Evolutionary conservation across 35 echinoderm and acorn worm species (phyloP).

Genomic region (Anneissia japonica): DNA sequence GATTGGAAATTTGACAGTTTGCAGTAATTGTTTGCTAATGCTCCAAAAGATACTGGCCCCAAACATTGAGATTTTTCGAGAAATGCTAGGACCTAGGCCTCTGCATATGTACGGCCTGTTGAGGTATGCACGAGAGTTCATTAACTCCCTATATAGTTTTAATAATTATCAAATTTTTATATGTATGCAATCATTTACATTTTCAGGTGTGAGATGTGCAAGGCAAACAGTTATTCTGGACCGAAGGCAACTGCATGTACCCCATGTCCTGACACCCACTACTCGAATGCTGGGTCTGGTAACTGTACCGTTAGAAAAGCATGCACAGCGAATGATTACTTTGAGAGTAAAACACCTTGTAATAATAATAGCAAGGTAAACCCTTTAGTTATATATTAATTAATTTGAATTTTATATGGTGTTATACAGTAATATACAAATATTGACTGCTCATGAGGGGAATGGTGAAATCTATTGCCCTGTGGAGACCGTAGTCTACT

Average conservation of each 20-base stretch:
- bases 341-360: conserved; percentile 41
- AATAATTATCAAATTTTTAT: too few species aligned
- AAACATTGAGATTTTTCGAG: not conserved
- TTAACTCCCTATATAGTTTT: not conserved
- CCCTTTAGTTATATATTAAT: too few species aligned
- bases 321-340: conserved; percentile 68
- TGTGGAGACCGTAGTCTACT: too few species aligned
- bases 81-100: not conserved
- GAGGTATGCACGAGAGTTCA: not conserved
- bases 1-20: too few species aligned
- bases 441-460: too few species aligned
- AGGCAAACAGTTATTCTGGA: conserved; percentile 34
- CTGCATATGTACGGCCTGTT: not conserved
- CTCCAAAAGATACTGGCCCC: not conserved
- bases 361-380: conserved; percentile 56
- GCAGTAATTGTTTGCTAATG: too few species aligned
- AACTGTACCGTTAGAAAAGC: conserved; percentile 52
- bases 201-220: conserved; percentile 51
- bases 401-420: too few species aligned
- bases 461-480: too few species aligned
- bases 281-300: conserved; percentile 50
- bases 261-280: conserved; percentile 45
- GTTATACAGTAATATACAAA: too few species aligned
- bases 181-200: too few species aligned
- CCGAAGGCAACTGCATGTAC: conserved; percentile 31